Base-by-base conservation (phyloP, 2,888 invertebrate genomes). In the Aleiodes alternator region DNA sequence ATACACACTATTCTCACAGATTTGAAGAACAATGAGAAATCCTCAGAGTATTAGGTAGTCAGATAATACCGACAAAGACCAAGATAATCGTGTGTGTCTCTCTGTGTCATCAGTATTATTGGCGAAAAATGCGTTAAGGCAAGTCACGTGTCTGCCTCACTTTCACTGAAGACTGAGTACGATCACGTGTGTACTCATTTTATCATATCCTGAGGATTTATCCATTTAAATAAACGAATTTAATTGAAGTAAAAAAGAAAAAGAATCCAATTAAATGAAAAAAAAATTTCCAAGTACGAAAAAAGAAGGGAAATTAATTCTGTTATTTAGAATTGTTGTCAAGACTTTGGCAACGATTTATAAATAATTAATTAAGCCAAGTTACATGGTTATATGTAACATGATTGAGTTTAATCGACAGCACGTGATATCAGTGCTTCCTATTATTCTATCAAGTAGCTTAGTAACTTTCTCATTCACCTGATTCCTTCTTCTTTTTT, bases 111-210 rank as follows among this genome's bases (percentile, higher is more conserved):
- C 31, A 59, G 16, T 48, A 56, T 56, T 56, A 64, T 64, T 64
- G 43, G 43, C 43, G 43, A 64, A 64, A 64, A 64, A 64, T 43
- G 16, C 64, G 29, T 34, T 38, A 71, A 78, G 56, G 78, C 78
- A 75, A 69, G 73, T 78, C 78, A 78, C 78, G 78, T 75, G 78
- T 71, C 57, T 77, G 76, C 29, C 69, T 79, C 73, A 79, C 79
- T 79, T 79, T 79, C 79, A 79, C 79, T 79, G 76, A 55, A 51
- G 72, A 73, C 29, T 50, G 57, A 55, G 31, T 66, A 74, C 72
- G 57, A 75, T 77, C 66, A 73, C 64, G 73, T 43, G 73, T 55
- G 66, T 66, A 48, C 43, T 31, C 50, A 43, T 59, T 71, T 61
- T 61, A n/a, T 12, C 34, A n/a, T 34, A 34, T 34, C 59, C n/a